phyloP scores from a whole-genome alignment of 2,797 vertebrate genomes.

The Petrocephalus schoutedeni region DNA sequence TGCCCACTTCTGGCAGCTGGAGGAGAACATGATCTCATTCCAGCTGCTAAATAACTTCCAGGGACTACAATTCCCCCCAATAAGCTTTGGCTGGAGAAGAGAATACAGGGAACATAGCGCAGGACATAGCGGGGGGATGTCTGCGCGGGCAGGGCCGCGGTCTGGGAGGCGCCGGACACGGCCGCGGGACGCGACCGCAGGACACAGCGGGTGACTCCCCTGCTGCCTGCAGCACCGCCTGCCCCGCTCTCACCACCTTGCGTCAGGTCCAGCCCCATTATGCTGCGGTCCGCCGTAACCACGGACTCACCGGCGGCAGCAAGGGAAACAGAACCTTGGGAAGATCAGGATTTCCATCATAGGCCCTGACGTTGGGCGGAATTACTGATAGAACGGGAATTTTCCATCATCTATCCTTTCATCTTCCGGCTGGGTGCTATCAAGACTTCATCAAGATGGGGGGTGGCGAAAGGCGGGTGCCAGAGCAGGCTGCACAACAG shows the following conservation, averaged over 20 bases:
- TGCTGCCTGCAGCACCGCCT: too few species aligned
- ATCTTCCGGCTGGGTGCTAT: background rate
- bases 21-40: constrained; percentile 65
- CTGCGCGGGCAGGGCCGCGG: constrained; percentile 22
- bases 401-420: background rate
- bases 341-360: constrained; percentile 7
- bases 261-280: too few species aligned
- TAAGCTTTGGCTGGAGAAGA: constrained; percentile 52
- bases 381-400: constrained; percentile 19
- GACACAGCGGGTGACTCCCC: too few species aligned
- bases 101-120: constrained; percentile 10
- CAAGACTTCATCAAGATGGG: constrained; percentile 18
- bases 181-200: background rate
- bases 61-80: constrained; percentile 59
- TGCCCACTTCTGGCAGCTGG: constrained; percentile 58
- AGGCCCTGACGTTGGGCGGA: background rate
- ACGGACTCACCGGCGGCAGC: background rate
- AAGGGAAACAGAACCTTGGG: background rate
- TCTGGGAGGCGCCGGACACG: background rate
- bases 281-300: background rate
- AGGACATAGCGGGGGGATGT: constrained; percentile 39
- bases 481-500: background rate
- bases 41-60: constrained; percentile 68
- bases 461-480: background rate
- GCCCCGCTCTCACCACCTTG: background rate